Base-by-base conservation (phyloP, 2,797 vertebrate species). In the Pelochelys cantorii region DNA sequence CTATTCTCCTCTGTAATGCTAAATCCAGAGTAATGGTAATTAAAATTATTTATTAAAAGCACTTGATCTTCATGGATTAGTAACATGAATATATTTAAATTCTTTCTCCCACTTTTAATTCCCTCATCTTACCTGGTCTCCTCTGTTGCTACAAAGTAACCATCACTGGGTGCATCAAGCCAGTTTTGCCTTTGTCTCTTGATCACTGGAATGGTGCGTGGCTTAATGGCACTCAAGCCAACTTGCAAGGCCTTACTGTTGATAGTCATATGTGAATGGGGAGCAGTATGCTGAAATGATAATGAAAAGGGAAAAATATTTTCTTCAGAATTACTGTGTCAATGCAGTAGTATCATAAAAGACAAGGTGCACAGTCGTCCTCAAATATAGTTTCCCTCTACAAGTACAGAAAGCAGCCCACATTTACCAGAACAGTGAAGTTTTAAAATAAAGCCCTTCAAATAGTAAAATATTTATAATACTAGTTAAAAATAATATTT, bases 171-270 rank as follows among this genome's bases (percentile, higher is more conserved):
- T 94, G 95, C 95, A 92, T 97, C 96, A 25, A 97, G 95, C 97
- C 97, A 98, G n/a, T 97, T 97, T 95, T 97, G 96, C 81, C 95
- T 96, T 94, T 97, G 97, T 57, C 95, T 97, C 97, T 97, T 97
- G 95, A 97, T 97, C 91, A 97, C 94, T 68, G 97, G 97, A 83
- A 96, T 94, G 91, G 96, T 93, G 91, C 97, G 96, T 86, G 96
- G 84, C 94, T 96, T 97, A 93, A 97, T 89, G 94, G 96, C 93
- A 90, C 94, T 95, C 95, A 94, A 94, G 89, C 81, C 88, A 94
- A 93, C 83, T 89, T 96, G 97, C 96, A 97, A 96, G 93, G 95
- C 93, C 94, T 96, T 97, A 34, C 97, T 97, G 60, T 97, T 98
- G 55, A 34, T 37, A 71, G 93, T 87, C 93, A 97, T 93, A 52